Evolutionary conservation across 2,888 invertebrate species (phyloP), one percentile per base, ranked within the genome.

Genomic region (Spicauda simplicius): DNA sequence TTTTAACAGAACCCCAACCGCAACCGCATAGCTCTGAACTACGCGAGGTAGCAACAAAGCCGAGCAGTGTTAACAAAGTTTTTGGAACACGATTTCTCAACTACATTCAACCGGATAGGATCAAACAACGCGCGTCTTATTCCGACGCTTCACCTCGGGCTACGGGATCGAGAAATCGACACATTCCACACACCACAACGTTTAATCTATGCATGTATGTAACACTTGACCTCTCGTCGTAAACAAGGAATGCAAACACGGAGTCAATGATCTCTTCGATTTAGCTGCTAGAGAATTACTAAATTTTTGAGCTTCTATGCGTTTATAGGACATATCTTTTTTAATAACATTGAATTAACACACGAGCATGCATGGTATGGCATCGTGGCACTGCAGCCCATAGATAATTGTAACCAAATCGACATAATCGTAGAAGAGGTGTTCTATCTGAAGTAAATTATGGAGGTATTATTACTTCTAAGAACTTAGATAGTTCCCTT

Each of bases 191-290:
- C 18, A 14, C 58, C 45, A 20, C 14, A 14, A 45, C n/a, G 41
- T 41, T 14, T 41, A n/a, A n/a, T 45, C 58, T 58, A 58, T 58
- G 20, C 37, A 58, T 58, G 58, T 58, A 37, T 58, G 45, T 45
- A 58, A 45, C 45, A 37, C 58, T 45, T 58, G 45, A 58, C 58
- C 58, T 20, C 58, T 45, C 45, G 41, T 14, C 10, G 14, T 41
- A 14, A 41, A 41, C 25, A 45, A 45, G 58, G 45, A 45, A 58
- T 45, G 45, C 45, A 10, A 58, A 58, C 33, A 8, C n/a, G 14
- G 41, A 20, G 58, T 58, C 58, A 45, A 58, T 20, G 58, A 20
- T 20, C 58, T 20, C 58, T 58, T n/a, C 45, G n/a, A 41, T 25
- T 58, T n/a, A 45, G 58, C 14, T 33, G 55, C 55, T 16, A n/a